Base-by-base conservation (phyloP, 1,140 invertebrate genomes). In the Melanaphis sacchari region DNA sequence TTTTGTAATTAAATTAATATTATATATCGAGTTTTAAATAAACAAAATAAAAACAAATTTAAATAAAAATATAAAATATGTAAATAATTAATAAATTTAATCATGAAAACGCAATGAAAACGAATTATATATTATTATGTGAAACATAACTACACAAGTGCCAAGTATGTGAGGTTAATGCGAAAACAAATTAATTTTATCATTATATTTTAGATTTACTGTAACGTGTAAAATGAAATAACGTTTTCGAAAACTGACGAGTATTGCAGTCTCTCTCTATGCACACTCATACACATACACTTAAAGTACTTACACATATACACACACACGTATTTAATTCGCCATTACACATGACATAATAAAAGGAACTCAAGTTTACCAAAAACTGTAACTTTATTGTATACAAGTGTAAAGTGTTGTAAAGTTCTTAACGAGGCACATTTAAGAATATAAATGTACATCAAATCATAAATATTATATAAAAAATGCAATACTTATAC, bases 381-480 rank as follows among this genome's bases (percentile, higher is more conserved):
- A 36, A 36, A 87, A 87, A 43, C 85, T 49, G 43, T 87, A 87
- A 87, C 85, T 87, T 87, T 87, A 87, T 87, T 87, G n/a, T 76
- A 76, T n/a, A 87, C 43, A n/a, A 46, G n/a, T 43, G 85, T 46
- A 87, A 46, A 46, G 85, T 46, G 85, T 87, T 87, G 43, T 87
- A 87, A 87, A 87, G 85, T 87, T 87, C 31, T 36, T 87, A 87
- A 87, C 41, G 49, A 46, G 85, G 41, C 41, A 46, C 85, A 36
- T 43, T 87, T 87, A 87, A 43, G 31, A 49, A 87, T 43, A 87
- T 15, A 87, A 46, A 87, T 36, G 18, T 11, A 85, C 40, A 85
- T 85, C 82, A 40, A 38, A 82, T 36, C 22, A 82, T 82, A 36
- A 21, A 82, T 82, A 66, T 31, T 59, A 81, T 81, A 81, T 38